Percentiles rank a stretch among this genome's conserved stretches.
phyloP scores from a whole-genome alignment of 2,888 invertebrate genomes.

The Volucella zonaria region DNA sequence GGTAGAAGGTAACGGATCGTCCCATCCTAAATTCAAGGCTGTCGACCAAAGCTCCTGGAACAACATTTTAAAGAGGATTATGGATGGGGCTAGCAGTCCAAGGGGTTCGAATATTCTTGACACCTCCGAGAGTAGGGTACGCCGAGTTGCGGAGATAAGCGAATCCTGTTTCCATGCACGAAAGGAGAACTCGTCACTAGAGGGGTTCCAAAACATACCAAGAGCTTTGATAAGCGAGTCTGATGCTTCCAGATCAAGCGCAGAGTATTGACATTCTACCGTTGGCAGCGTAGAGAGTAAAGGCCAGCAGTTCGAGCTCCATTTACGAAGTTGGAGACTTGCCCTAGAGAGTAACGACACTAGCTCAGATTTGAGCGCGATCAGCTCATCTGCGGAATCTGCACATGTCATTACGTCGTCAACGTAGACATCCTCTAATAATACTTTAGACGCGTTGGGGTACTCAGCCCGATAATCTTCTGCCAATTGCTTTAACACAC shows the following conservation, averaged over 20 bases:
- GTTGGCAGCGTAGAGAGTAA: not conserved
- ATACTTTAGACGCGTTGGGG: not conserved
- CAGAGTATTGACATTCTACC: not conserved
- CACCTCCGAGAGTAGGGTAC: not conserved
- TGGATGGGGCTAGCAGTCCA: not conserved
- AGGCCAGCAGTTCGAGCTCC: not conserved
- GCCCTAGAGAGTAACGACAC: not conserved
- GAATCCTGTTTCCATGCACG: not conserved
- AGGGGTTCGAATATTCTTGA: not conserved
- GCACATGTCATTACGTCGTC: slow-evolving; percentile 6
- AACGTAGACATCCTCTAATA: not conserved
- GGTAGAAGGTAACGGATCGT: not conserved
- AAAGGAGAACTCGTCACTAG: slow-evolving; percentile 4
- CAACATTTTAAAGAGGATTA: not conserved
- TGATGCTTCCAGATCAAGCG: not conserved
- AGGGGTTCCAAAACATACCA: slow-evolving; percentile 22
- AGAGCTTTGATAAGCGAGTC: slow-evolving; percentile 3
- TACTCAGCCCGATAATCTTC: not conserved
- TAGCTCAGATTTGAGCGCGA: not conserved
- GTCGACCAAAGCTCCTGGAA: not conserved
- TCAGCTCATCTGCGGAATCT: not conserved
- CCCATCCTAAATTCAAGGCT: not conserved
- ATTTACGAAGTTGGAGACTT: not conserved
- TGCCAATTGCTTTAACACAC: too few species aligned
- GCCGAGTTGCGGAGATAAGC: not conserved